Evolutionary conservation across 1,140 invertebrate genomes (phyloP).

Genomic region (Atopsyche davidsoni): DNA sequence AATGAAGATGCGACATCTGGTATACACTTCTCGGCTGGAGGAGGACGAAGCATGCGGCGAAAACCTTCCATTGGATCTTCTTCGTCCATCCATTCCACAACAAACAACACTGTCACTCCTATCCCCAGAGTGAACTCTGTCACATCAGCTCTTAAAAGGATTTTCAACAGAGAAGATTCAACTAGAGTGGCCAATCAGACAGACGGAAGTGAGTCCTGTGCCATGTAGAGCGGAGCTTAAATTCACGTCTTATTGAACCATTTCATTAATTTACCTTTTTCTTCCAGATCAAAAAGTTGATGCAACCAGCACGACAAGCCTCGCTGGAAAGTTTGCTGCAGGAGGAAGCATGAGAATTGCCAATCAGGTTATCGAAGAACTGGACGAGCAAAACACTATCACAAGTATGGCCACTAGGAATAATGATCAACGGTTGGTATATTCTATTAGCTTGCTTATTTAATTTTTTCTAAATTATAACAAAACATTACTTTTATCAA

Average conservation of each 20-base stretch:
- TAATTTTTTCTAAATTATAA: too few species aligned
- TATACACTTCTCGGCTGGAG: conserved; percentile 63
- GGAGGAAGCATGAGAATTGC: conserved; percentile 64
- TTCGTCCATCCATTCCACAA: conserved; percentile 44
- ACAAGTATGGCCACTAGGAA: conserved; percentile 59
- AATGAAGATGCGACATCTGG: conserved; percentile 62
- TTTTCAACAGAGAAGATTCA: conserved; percentile 68
- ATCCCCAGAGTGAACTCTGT: conserved; percentile 66
- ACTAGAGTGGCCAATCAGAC: conserved; percentile 34
- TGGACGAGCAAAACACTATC: conserved; percentile 73
- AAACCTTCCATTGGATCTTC: conserved; percentile 47
- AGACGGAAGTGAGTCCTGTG: conserved; percentile 35
- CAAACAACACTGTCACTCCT: conserved; percentile 49
- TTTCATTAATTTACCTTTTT: too few species aligned
- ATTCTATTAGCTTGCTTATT: too few species aligned
- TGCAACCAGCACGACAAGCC: too few species aligned
- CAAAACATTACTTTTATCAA: too few species aligned
- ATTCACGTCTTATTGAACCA: neutral
- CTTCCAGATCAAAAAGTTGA: conserved; percentile 2
- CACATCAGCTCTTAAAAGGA: conserved; percentile 64
- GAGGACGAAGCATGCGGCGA: conserved; percentile 43
- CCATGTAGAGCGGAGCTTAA: neutral
- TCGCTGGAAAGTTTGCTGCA: conserved; percentile 13
- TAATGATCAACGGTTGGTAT: too few species aligned
- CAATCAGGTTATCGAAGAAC: conserved; percentile 73